Evolutionary conservation across 1,140 invertebrate species (phyloP).

Genomic region (Ceratosolen fusciceps): DNA sequence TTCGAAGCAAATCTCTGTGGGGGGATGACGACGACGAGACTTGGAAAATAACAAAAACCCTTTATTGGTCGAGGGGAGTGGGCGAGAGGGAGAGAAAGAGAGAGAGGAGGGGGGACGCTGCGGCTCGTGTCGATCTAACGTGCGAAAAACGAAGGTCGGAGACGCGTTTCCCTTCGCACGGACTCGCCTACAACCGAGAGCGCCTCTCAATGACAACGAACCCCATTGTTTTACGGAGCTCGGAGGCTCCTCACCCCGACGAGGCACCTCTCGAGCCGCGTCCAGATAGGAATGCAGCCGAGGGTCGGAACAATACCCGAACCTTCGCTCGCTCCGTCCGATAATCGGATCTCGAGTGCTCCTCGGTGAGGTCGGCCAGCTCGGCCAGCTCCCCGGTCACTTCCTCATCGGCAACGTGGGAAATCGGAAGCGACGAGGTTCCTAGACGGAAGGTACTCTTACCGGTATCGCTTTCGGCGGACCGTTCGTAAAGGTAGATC

Average conservation of each 20-base stretch:
- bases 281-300: conserved; percentile 33
- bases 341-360: conserved; percentile 23
- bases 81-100: too few relatives aligned
- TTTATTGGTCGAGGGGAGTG: too few relatives aligned
- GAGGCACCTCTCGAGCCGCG: neutral
- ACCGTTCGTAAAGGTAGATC: neutral
- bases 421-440: conserved; percentile 41
- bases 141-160: neutral
- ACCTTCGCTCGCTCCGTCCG: neutral
- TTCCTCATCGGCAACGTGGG: conserved; percentile 29
- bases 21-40: too few relatives aligned
- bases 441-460: neutral
- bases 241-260: neutral
- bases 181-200: neutral
- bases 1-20: too few relatives aligned
- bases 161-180: neutral
- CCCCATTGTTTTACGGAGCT: conserved; percentile 35
- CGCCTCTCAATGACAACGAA: neutral
- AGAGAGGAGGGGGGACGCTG: too few relatives aligned
- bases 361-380: neutral
- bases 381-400: too few relatives aligned
- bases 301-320: conserved; percentile 26
- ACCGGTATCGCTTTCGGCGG: conserved; percentile 9
- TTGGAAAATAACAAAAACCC: too few relatives aligned
- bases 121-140: too few relatives aligned